These are phyloP conservation scores for Catharus fuscescens DNA, from an alignment of 2,113 vertebrate species.

Conservation along the genomic window DNA sequence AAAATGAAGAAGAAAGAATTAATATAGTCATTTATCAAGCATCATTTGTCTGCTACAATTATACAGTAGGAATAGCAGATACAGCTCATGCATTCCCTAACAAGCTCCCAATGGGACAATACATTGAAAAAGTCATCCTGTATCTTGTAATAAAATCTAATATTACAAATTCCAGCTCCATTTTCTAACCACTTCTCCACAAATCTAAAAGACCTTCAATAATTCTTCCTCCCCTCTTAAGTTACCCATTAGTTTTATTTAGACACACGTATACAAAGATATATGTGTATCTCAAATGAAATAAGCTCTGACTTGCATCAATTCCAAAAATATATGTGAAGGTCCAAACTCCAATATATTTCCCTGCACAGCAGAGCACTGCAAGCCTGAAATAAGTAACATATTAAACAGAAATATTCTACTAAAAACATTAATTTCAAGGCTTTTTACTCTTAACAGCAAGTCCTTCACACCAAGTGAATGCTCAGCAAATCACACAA, in stretches of 20 bases:
- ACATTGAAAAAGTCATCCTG: not conserved
- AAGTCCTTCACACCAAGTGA: not conserved
- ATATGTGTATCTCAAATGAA: not conserved
- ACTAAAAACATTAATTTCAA: not conserved
- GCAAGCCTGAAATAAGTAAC: not conserved
- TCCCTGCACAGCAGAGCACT: not conserved
- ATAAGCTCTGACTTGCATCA: not conserved
- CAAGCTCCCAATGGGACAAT: not conserved
- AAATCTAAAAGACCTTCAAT: not conserved
- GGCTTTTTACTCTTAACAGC: not conserved
- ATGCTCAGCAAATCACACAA: fast-evolving
- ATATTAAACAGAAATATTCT: not conserved
- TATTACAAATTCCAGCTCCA: not conserved
- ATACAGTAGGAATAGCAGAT: not conserved
- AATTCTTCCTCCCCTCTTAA: not conserved
- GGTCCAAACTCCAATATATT: not conserved
- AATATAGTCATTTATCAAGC: not conserved
- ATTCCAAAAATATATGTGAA: not conserved
- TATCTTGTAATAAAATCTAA: not conserved
- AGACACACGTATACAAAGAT: not conserved
- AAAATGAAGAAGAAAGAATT: conserved; percentile 37
- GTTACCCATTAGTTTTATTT: not conserved
- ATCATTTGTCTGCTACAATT: not conserved
- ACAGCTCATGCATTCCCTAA: not conserved
- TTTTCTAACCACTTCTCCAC: not conserved